Evolutionary conservation across 2,888 invertebrate species (phyloP), one percentile per base, ranked within the genome.

Genomic region (Anthoptus insignis): DNA sequence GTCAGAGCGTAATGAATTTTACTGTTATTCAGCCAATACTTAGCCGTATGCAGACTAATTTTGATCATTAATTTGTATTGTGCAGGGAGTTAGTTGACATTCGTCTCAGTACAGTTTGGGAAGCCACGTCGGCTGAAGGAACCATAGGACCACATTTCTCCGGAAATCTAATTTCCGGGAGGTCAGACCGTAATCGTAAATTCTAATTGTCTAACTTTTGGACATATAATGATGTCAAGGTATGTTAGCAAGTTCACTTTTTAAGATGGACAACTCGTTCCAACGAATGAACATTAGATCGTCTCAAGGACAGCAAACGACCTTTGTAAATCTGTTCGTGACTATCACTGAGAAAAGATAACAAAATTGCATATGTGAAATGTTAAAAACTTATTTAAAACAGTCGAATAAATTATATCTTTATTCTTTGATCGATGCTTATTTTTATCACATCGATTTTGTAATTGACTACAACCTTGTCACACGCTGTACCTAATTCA

Each of bases 141-240:
- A n/a, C n/a, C n/a, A n/a, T n/a, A n/a, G n/a, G n/a, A n/a, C n/a
- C n/a, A n/a, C n/a, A n/a, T n/a, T n/a, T n/a, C n/a, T n/a, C n/a
- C n/a, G n/a, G n/a, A n/a, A 50, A 27, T 27, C 27, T 27, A 27
- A 27, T 27, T n/a, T n/a, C n/a, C n/a, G n/a, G n/a, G n/a, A n/a
- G n/a, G n/a, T n/a, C n/a, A n/a, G n/a, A n/a, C n/a, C n/a, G n/a
- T n/a, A n/a, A n/a, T n/a, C n/a, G n/a, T n/a, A n/a, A n/a, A n/a
- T n/a, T n/a, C n/a, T n/a, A n/a, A n/a, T n/a, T n/a, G n/a, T n/a
- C 9, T 2, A 32, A 32, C 32, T 32, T 32, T 32, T 8, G n/a
- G 11, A 24, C 4, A 42, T 39, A 60, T 60, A n/a, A n/a, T 13
- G 21, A n/a, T 60, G 59, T 60, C 61, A 61, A 60, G 60, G 53